Evolutionary conservation across 1,140 invertebrate species (phyloP).

Genomic region (Littorina saxatilis): DNA sequence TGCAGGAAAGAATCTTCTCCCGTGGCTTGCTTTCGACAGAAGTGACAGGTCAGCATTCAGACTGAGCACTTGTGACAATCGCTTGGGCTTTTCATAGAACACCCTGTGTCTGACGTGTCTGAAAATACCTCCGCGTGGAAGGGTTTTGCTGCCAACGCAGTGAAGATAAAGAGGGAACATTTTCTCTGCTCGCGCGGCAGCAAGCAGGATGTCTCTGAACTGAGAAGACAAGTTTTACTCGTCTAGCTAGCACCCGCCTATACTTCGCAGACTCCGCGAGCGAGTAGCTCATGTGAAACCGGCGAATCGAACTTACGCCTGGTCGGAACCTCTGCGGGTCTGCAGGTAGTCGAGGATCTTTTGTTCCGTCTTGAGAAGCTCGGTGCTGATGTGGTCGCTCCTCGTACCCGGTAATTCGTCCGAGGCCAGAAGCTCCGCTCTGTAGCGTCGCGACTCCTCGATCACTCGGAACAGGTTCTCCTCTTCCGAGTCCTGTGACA

Average conservation of each 20-base stretch:
- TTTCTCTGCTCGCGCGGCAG: too few species aligned
- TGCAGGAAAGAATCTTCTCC: too few species aligned
- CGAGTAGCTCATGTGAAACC: not conserved
- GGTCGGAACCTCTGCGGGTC: not conserved
- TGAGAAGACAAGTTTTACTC: not conserved
- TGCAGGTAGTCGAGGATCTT: slow-evolving; percentile 43
- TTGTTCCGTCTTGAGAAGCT: slow-evolving; percentile 38
- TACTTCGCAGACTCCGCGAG: not conserved
- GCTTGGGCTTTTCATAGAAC: too few species aligned
- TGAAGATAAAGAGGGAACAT: too few species aligned
- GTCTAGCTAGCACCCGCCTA: not conserved
- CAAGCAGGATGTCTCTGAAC: too few species aligned
- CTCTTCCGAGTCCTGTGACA: slow-evolving; percentile 46
- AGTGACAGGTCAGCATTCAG: too few species aligned
- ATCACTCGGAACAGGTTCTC: slow-evolving; percentile 47
- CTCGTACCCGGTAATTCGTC: not conserved
- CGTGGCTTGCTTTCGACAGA: too few species aligned
- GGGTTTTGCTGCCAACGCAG: too few species aligned
- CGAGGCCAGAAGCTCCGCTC: slow-evolving; percentile 30
- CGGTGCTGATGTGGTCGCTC: slow-evolving; percentile 20
- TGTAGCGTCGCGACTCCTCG: slow-evolving; percentile 38
- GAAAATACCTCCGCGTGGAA: too few species aligned
- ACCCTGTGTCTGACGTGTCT: too few species aligned
- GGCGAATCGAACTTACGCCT: not conserved
- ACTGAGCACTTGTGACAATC: too few species aligned